Percentiles rank a stretch among this genome's conserved stretches.
Conservation (phyloP, 2,888 invertebrate species). For the Cataglyphis rosenhaueri region DNA sequence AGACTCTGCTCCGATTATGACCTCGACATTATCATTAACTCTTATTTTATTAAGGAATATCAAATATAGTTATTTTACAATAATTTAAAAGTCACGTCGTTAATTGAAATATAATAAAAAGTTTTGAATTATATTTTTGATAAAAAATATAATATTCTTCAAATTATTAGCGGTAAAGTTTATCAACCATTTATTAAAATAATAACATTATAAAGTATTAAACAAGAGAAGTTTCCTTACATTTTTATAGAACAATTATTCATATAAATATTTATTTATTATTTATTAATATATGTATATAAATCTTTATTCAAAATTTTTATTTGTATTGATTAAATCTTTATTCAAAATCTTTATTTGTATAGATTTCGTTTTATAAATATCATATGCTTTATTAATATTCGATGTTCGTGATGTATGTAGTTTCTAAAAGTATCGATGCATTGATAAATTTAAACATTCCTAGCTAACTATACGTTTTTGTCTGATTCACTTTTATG, state of each 20-base stretch:
- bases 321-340: background rate
- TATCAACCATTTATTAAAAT: background rate
- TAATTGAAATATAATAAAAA: background rate
- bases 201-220: background rate
- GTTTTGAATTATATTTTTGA: background rate
- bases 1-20: background rate
- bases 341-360: background rate
- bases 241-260: background rate
- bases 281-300: too few species aligned
- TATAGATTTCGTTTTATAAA: background rate
- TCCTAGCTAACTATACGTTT: background rate
- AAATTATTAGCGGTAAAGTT: background rate
- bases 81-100: background rate
- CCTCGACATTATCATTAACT: background rate
- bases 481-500: slow-evolving; percentile 29
- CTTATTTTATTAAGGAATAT: background rate
- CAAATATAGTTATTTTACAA: background rate
- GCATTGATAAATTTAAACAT: slow-evolving; percentile 9
- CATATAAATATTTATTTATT: background rate
- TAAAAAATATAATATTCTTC: background rate
- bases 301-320: too few species aligned
- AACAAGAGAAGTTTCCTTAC: background rate
- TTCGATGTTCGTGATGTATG: background rate
- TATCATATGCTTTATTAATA: background rate
- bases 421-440: slow-evolving; percentile 23